Conservation (phyloP, 2,113 vertebrate species). For the Columbina picui region DNA sequence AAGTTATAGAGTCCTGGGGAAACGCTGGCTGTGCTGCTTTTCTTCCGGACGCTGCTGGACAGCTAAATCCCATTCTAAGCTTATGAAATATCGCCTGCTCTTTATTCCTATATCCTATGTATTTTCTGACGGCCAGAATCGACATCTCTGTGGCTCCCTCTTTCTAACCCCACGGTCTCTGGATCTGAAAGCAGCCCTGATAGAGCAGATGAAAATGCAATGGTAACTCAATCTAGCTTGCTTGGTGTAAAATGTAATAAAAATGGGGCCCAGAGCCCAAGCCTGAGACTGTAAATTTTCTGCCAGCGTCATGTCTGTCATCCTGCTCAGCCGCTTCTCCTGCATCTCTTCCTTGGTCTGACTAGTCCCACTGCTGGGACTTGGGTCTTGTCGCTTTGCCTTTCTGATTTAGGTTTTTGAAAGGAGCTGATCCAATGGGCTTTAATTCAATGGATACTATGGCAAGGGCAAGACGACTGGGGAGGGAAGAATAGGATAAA, state of each 20-base stretch:
- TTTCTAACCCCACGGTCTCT: neutral
- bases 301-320: neutral
- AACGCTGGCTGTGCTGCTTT: neutral
- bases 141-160: neutral
- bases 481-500: neutral
- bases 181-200: neutral
- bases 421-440: neutral
- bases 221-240: neutral
- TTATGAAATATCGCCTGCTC: neutral
- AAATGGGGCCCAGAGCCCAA: neutral
- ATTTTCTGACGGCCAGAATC: neutral
- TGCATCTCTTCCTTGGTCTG: neutral
- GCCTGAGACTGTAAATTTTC: slow-evolving; percentile 18
- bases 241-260: slow-evolving; percentile 10
- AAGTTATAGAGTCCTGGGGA: neutral
- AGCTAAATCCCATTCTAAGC: slow-evolving; percentile 39
- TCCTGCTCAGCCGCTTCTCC: neutral
- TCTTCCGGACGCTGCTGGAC: neutral
- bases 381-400: neutral
- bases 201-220: neutral
- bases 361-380: neutral
- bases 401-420: neutral
- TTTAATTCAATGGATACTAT: neutral
- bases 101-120: neutral
- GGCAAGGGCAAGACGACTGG: neutral